These are phyloP conservation scores for Verasper variegatus DNA, from an alignment of 2,113 vertebrate genomes.

Conservation along the genomic window DNA sequence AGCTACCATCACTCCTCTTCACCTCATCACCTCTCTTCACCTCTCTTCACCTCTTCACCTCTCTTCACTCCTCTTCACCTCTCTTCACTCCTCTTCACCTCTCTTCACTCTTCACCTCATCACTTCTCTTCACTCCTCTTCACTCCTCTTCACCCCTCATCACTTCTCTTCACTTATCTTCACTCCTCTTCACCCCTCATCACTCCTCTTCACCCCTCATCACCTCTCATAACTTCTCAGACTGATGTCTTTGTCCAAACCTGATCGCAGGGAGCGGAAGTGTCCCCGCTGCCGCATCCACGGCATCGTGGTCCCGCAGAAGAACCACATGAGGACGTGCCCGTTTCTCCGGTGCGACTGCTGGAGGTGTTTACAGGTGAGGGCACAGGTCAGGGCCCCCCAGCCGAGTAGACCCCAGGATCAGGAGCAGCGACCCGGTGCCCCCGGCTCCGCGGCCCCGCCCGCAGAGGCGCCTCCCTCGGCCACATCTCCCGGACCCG, in stretches of 20 bases:
- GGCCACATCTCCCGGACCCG: background rate
- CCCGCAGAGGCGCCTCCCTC: background rate
- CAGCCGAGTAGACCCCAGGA: background rate
- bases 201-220: no score
- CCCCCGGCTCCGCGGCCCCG: fast-evolving
- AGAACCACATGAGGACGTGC: conserved; percentile 2
- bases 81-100: no score
- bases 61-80: no score
- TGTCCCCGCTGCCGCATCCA: conserved; percentile 54
- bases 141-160: no score
- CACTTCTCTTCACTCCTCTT: no score
- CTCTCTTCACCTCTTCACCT: no score
- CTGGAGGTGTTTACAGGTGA: conserved; percentile 28
- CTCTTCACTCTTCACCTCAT: no score
- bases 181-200: no score
- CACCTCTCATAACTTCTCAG: no score
- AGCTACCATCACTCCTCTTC: no score
- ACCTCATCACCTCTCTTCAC: no score
- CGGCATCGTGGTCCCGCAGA: conserved; percentile 34
- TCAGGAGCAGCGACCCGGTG: background rate
- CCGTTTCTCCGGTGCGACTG: conserved; percentile 29
- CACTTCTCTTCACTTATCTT: no score
- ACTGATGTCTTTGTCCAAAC: conserved; percentile 12
- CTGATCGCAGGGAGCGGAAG: background rate
- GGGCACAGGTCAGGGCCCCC: background rate